Evolutionary conservation across 2,888 invertebrate species (phyloP).

Genomic region (Hypomecis atomaria): DNA sequence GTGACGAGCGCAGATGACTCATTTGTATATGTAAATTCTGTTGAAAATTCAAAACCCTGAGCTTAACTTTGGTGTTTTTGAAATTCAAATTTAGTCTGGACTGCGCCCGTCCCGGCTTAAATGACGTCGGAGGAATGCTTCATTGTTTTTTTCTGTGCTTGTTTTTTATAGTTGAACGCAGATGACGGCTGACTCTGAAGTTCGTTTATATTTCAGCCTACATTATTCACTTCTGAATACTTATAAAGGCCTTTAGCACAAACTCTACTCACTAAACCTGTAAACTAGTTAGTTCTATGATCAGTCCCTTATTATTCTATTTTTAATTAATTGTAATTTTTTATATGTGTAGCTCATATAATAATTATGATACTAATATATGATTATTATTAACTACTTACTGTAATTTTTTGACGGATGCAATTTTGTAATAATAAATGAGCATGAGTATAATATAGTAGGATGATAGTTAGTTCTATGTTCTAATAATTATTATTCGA

Average conservation of each 20-base stretch:
- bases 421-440: too few relatives aligned
- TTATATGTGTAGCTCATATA: too few relatives aligned
- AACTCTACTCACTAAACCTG: background rate
- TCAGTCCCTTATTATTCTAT: too few relatives aligned
- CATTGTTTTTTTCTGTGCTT: conserved; percentile 46
- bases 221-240: conserved; percentile 10
- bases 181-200: conserved; percentile 16
- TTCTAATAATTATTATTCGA: too few relatives aligned
- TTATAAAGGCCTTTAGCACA: too few relatives aligned
- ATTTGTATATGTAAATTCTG: conserved; percentile 67
- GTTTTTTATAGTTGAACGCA: conserved; percentile 17
- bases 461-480: too few relatives aligned
- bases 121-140: conserved; percentile 46
- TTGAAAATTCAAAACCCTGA: conserved; percentile 53
- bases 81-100: conserved; percentile 47
- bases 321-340: too few relatives aligned
- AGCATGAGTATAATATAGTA: too few relatives aligned
- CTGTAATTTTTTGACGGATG: too few relatives aligned
- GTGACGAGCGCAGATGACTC: conserved; percentile 65
- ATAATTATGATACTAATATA: too few relatives aligned
- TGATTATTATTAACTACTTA: too few relatives aligned
- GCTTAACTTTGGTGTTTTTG: conserved; percentile 48
- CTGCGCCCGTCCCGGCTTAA: conserved; percentile 38
- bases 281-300: too few relatives aligned
- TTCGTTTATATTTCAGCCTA: conserved; percentile 1